Percentiles rank a stretch among this genome's conserved stretches.
phyloP scores from a whole-genome alignment of 2,888 invertebrate genomes.

The Cephus sareptanus region DNA sequence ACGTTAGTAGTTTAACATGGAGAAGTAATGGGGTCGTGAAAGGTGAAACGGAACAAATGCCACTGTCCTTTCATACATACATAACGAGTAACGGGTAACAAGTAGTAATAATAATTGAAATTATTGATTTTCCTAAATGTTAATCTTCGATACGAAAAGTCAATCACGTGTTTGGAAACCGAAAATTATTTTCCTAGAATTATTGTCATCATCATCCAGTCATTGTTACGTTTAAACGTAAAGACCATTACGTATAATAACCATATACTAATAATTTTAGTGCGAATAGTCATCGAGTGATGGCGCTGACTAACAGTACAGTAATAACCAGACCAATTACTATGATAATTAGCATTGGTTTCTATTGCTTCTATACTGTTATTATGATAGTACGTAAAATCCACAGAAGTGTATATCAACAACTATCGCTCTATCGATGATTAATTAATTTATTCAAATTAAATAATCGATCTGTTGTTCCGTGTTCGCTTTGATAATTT shows the following conservation, averaged over 20 bases:
- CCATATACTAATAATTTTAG: neutral
- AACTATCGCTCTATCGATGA: neutral
- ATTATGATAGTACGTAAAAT: neutral
- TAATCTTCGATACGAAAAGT: neutral
- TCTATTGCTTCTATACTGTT: neutral
- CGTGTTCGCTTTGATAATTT: neutral
- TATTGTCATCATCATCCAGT: neutral
- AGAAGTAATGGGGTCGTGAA: slow-evolving; percentile 33
- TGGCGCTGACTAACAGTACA: neutral
- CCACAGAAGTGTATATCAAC: neutral
- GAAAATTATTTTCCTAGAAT: neutral
- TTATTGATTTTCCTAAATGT: neutral
- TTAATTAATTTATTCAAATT: neutral
- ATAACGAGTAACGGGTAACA: neutral
- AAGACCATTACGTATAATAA: neutral
- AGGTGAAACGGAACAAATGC: slow-evolving; percentile 39
- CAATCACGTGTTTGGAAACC: neutral
- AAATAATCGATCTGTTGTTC: neutral
- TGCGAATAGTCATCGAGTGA: neutral
- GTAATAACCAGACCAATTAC: neutral
- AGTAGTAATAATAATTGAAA: neutral
- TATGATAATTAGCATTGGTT: neutral
- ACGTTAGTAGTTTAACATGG: neutral
- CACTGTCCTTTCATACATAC: slow-evolving; percentile 40
- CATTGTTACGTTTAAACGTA: neutral